Percentiles rank a stretch among this genome's conserved stretches.
Evolutionary conservation across 2,113 vertebrate species (phyloP).

Genomic region (Callopanchax toddi): DNA sequence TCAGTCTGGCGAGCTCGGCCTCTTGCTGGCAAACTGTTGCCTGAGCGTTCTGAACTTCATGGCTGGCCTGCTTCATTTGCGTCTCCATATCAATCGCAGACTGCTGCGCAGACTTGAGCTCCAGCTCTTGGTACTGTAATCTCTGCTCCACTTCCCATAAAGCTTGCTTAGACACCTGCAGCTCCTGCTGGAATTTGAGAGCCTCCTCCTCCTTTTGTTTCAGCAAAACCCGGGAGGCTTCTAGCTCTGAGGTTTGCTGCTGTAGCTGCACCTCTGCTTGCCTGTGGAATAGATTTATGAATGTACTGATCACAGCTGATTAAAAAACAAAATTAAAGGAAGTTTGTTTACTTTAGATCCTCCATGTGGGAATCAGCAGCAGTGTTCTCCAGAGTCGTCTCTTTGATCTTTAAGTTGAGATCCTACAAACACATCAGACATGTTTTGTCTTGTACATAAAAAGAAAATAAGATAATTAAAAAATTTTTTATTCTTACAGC

Average conservation of each 20-base stretch:
- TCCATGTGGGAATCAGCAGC: conserved; percentile 78
- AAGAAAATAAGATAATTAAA: neutral
- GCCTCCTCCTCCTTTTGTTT: conserved; percentile 79
- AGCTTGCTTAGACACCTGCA: conserved; percentile 50
- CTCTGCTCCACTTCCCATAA: conserved; percentile 57
- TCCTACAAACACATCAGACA: conserved; percentile 54
- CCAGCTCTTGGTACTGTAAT: conserved; percentile 50
- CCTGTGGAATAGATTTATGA: conserved; percentile 69
- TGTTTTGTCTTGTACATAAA: neutral
- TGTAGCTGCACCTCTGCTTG: conserved; percentile 77
- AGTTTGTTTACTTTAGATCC: conserved; percentile 81
- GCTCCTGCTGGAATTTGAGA: conserved; percentile 39
- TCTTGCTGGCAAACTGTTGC: conserved; percentile 71
- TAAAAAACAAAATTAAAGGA: neutral
- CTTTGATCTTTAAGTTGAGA: conserved; percentile 67
- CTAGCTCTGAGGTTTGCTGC: conserved; percentile 74
- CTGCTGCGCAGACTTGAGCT: conserved; percentile 48
- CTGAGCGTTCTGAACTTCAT: conserved; percentile 77
- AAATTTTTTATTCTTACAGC: neutral
- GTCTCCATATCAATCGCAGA: conserved; percentile 69
- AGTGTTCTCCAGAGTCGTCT: conserved; percentile 78
- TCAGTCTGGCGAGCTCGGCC: conserved; percentile 79
- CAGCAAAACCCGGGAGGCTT: conserved; percentile 71
- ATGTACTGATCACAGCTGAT: neutral
- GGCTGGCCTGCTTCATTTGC: conserved; percentile 75